Evolutionary conservation across 2,797 vertebrate species (phyloP), one percentile per base, ranked within the genome.

Genomic region (Neoniphon sammara): DNA sequence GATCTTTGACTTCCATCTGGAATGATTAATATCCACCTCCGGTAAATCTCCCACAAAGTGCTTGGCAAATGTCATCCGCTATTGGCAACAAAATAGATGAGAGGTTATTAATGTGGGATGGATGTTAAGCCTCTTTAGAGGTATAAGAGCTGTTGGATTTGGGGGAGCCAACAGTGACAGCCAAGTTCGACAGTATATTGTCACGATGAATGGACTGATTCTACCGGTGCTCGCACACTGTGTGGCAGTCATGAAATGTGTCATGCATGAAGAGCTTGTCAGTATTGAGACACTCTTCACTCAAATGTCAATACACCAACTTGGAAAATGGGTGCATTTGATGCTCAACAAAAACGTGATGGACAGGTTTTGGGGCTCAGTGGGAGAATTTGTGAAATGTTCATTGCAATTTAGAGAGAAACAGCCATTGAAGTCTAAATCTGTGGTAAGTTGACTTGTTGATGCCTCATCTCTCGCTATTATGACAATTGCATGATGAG

Each of bases 1-100:
- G 79, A 81, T 83, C 77, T 57, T 65, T 81, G 75, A 80, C 76
- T 65, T 83, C 77, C 62, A 83, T 85, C 78, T 83, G 63, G 50
- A 71, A 75, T 76, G 71, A 86, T 87, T 88, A 70, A 87, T 82
- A 66, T 81, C 79, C 77, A 80, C 66, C 74, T 62, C 50, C 23
- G 21, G n/a, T 42, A 58, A 57, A 36, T 70, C 25, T 68, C 27
- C 30, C 18, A 14, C 61, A 31, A 23, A 52, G 46, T 57, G 67
- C 55, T n/a, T 57, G 36, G 36, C 10, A 77, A 81, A 84, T 72
- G 56, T 60, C 60, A 77, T 18, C 73, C 14, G 66, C 30, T n/a
- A 23, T 52, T 58, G 42, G 30, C 21, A 31, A 74, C 54, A 77
- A 72, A 83, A 57, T 18, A 69, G 46, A 78, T 20, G 17, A 66